Evolutionary conservation across 1,140 invertebrate species (phyloP).

Genomic region (Caenorhabditis tropicalis): DNA sequence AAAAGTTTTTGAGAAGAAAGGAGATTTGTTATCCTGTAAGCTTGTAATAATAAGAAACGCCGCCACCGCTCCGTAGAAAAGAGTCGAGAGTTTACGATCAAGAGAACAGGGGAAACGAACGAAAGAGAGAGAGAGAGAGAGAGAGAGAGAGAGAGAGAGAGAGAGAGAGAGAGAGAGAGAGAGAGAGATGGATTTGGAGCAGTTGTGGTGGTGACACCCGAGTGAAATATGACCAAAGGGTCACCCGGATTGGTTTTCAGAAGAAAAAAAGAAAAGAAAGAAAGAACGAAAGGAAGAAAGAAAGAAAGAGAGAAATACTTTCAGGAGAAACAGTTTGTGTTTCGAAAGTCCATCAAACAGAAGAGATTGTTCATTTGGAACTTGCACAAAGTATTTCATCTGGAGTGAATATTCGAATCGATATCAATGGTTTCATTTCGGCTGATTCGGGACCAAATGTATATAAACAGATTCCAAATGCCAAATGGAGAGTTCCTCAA

Average conservation of each 20-base stretch:
- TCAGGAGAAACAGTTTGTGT: slow-evolving; percentile 12
- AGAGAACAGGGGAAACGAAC: neutral
- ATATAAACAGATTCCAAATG: slow-evolving; percentile 4
- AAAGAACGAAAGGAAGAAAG: neutral
- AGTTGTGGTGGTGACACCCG: slow-evolving; percentile 42
- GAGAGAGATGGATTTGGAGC: neutral
- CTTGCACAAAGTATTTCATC: slow-evolving; percentile 15
- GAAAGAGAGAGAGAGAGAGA: no score
- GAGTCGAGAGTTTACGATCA: slow-evolving; percentile 21
- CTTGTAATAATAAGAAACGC: slow-evolving; percentile 22
- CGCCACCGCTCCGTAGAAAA: neutral
- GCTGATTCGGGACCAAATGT: neutral
- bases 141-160: no score
- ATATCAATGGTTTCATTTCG: slow-evolving; percentile 23
- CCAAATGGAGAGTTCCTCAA: slow-evolving; percentile 32
- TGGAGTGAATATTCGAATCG: neutral
- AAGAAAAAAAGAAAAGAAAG: neutral
- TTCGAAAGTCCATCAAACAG: slow-evolving; percentile 1
- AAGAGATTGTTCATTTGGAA: slow-evolving; percentile 6
- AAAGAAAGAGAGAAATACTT: neutral
- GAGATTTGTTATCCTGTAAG: neutral
- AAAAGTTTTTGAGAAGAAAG: neutral
- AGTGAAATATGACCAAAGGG: slow-evolving; percentile 36
- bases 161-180: no score
- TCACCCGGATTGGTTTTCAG: slow-evolving; percentile 15